Percentiles rank a stretch among this genome's conserved stretches.
phyloP scores from a whole-genome alignment of 2,797 vertebrate genomes.

The Kryptolebias ocellatus region DNA sequence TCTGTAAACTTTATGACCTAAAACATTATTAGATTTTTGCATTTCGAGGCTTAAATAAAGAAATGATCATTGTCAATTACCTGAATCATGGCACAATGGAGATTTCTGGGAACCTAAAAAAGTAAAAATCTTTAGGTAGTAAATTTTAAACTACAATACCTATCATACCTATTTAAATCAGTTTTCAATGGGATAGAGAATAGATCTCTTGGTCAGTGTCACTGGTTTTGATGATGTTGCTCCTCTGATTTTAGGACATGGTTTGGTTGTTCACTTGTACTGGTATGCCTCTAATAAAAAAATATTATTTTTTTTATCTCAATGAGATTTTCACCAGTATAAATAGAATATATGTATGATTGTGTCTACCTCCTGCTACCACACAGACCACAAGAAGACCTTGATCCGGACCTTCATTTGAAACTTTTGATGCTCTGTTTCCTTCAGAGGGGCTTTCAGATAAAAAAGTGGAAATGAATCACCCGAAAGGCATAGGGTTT shows the following conservation, averaged over 20 bases:
- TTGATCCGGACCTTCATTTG: conserved; percentile 55
- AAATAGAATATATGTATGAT: not conserved
- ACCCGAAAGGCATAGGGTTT: not conserved
- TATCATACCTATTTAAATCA: conserved; percentile 28
- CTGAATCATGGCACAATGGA: too few relatives aligned
- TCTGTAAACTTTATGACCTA: too few relatives aligned
- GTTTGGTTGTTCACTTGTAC: too few relatives aligned
- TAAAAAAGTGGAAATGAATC: conserved; percentile 36
- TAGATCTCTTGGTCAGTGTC: too few relatives aligned
- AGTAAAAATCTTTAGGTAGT: not conserved
- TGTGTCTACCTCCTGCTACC: conserved; percentile 49
- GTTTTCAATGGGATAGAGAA: conserved; percentile 19
- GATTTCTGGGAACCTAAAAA: too few relatives aligned
- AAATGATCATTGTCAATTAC: too few relatives aligned
- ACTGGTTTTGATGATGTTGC: too few relatives aligned
- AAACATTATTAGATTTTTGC: not conserved
- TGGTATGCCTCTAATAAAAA: too few relatives aligned
- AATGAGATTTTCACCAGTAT: too few relatives aligned
- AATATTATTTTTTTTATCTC: too few relatives aligned
- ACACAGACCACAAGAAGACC: conserved; percentile 59
- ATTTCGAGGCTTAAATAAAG: not conserved
- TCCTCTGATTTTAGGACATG: too few relatives aligned
- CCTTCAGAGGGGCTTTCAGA: conserved; percentile 15
- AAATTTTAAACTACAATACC: too few relatives aligned
- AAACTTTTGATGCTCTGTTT: conserved; percentile 17